Evolutionary conservation across 2,888 invertebrate genomes (phyloP), one percentile per base, ranked within the genome.

Genomic region (Blastobasis adustella): DNA sequence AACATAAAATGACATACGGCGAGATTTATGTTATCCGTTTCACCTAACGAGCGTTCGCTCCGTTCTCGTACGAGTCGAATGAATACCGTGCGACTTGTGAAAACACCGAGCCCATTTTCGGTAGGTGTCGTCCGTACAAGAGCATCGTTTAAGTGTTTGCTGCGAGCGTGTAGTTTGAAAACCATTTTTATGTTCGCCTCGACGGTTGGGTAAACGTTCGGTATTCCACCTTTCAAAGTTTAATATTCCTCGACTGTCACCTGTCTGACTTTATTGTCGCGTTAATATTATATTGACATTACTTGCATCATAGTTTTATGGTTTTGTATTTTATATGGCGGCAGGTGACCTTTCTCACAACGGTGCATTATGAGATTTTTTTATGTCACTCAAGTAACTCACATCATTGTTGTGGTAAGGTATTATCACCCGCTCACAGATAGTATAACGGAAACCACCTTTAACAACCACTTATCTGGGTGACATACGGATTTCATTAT

Each of bases 21-120:
- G 54, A 71, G 73, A 78, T 76, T 76, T 73, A 78, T 74, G 71
- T 66, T 69, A 70, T 73, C 73, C 76, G 76, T 62, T 66, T 62
- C 56, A 59, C 59, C 63, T 69, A 71, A 73, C 71, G 67, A 73
- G 61, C 56, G 47, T 54, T 54, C 58, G 57, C 65, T 63, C 64
- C 63, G 60, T 67, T 64, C 70, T 73, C 69, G 71, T 39, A 49
- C 45, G 39, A 38, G 69, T 67, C 67, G 67, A 67, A 72, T 70
- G 67, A 10, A 41, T 46, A 37, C 38, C 45, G 50, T 37, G 38
- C 42, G 23, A 36, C 42, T 49, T 53, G 54, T 58, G 49, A 55
- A 46, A 54, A 46, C 54, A 54, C 37, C 52, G 48, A 45, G 38
- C 48, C 48, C 48, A 50, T 56, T 58, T 58, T 54, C 52, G 49